Conservation (phyloP, 2,888 invertebrate species). For the Dinocampus coccinellae region DNA sequence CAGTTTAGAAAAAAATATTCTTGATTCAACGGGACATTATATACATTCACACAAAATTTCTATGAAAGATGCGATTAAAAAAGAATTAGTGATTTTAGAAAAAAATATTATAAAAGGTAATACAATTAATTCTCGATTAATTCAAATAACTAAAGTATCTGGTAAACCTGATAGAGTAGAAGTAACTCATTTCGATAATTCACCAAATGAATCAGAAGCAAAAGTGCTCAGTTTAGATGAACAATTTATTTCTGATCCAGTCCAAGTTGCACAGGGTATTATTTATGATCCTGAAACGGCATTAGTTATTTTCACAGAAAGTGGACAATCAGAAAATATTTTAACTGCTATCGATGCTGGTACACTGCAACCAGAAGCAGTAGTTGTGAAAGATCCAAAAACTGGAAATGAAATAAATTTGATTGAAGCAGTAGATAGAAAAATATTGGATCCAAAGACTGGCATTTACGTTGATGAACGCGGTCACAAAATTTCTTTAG, state of each 20-base stretch:
- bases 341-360: conserved; percentile 84
- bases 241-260: conserved; percentile 73
- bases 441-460: conserved; percentile 80
- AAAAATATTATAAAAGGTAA: conserved; percentile 70
- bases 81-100: conserved; percentile 76
- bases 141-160: conserved; percentile 80
- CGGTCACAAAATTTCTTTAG: conserved; percentile 77
- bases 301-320: conserved; percentile 80
- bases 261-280: conserved; percentile 80
- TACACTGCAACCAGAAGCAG: conserved; percentile 76
- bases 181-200: conserved; percentile 73
- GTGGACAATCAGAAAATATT: conserved; percentile 79
- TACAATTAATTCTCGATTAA: conserved; percentile 73
- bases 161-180: conserved; percentile 82
- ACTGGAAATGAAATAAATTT: conserved; percentile 78
- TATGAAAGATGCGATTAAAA: conserved; percentile 82
- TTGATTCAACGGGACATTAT: conserved; percentile 86
- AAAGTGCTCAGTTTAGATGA: conserved; percentile 71
- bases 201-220: conserved; percentile 66
- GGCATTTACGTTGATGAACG: conserved; percentile 78
- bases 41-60: conserved; percentile 73
- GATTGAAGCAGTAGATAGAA: conserved; percentile 82
- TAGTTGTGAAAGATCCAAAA: conserved; percentile 79
- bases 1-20: conserved; percentile 83
- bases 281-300: conserved; percentile 85